Evolutionary conservation across 2,113 vertebrate species (phyloP), one percentile per base, ranked within the genome.

Genomic region (Dolichotis patagonum): DNA sequence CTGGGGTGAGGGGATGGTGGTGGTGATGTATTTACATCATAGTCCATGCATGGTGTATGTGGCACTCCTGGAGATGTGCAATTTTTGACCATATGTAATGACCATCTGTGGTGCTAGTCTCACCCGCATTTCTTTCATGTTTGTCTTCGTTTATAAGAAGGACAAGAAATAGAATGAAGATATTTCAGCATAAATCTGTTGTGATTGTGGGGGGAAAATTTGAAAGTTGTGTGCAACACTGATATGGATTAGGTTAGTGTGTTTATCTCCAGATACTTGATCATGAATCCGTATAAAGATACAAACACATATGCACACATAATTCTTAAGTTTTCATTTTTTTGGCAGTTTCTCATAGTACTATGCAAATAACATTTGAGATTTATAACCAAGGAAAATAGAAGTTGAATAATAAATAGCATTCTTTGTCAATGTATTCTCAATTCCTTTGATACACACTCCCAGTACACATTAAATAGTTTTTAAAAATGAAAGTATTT

Each of bases 71-170:
- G 71, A 82, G 49, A 65, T 60, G 7, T 69, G 17, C 38, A 54
- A 2, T 88, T 38, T 38, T 92, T 67, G 46, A 65, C 71, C 83
- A 43, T 63, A 35, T 13, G 9, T 69, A 69, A 43, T 77, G 82
- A 62, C 88, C 69, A 60, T 88, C 87, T 96, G 63, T 41, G 88
- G 43, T 58, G 28, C 43, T 58, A 12, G 35, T 87, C 56, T 88
- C 71, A 95, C 24, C 49, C 90, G 35, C 30, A 49, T 78, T 67
- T 91, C 20, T 75, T 4, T 35, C 49, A 24, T 94, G 43, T 85
- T 91, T 93, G 38, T 80, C 43, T 92, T 92, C 95, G 77, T 96
- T 96, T 95, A 94, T 11, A 80, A 87, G 81, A 84, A 82, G 10
- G 24, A 73, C 32, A 71, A 77, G 19, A 67, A 89, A 85, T 75